Base-by-base conservation (phyloP, 2,113 vertebrate species). In the Rhineura floridana region DNA sequence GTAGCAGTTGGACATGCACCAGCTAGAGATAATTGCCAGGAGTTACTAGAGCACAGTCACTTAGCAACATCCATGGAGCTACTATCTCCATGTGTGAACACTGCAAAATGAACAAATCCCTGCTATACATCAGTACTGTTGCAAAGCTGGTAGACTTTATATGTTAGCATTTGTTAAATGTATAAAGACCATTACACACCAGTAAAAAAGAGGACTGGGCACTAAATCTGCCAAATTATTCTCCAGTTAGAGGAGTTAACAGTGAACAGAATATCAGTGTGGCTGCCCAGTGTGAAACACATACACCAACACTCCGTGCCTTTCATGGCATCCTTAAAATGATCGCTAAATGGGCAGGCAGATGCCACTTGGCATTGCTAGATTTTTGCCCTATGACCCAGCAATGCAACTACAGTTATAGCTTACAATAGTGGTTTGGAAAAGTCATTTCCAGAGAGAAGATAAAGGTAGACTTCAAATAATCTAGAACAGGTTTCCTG, bases 401-500 rank as follows among this genome's bases (percentile, higher is more conserved):
- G 44, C 86, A 93, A 91, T 19, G 19, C 85, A 93, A 80, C 1
- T 12, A 72, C 1, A 10, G 67, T 0, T 81, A 19, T 13, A 15
- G 19, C 39, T 72, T n/a, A 62, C 69, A 70, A 87, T 87, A 77
- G 44, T 36, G n/a, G 73, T 62, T 89, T 79, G 88, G 84, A 50
- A 83, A 44, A 50, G 44, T 7, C 15, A 30, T 12, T 0, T 23
- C 0, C 17, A 78, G 67, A 88, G 13, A 69, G 93, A 90, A 28
- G 3, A 21, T 28, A 85, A 62, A 82, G 81, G 90, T 91, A 83
- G 50, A 91, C 79, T 95, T 93, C 65, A 83, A 75, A 83, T 92
- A 76, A 80, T 86, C 67, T 89, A 91, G 86, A 90, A 87, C 52
- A 94, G 70, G n/a, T 90, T 93, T 89, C 83, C 21, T 59, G 90